Percentiles rank a stretch among this genome's conserved stretches.
phyloP scores from a whole-genome alignment of 1,140 invertebrate genomes.

The Centruroides vittatus region DNA sequence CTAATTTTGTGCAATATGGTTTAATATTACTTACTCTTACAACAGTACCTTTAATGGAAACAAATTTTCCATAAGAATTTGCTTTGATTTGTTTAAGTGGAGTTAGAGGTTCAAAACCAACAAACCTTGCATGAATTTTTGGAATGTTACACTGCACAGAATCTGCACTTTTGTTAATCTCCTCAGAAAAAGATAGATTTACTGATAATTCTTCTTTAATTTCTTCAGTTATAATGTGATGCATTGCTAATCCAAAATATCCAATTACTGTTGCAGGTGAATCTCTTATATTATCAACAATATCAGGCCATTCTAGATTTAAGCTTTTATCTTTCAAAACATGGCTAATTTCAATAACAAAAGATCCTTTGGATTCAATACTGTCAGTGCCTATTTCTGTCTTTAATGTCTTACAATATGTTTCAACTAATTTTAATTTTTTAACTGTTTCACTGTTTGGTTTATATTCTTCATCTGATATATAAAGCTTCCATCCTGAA shows the following conservation, averaged over 20 bases:
- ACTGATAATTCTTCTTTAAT: constrained; percentile 6
- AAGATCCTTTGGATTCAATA: constrained; percentile 44
- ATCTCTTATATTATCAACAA: constrained; percentile 47
- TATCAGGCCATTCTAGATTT: constrained; percentile 39
- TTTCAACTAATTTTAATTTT: constrained; percentile 38
- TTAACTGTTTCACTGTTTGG: constrained; percentile 26
- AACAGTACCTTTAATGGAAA: constrained; percentile 70
- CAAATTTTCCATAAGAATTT: constrained; percentile 63
- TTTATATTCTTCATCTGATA: constrained; percentile 43
- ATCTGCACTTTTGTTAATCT: background rate
- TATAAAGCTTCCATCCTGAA: constrained; percentile 50
- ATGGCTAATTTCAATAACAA: constrained; percentile 46
- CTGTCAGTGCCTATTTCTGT: constrained; percentile 38
- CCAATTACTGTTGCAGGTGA: constrained; percentile 45
- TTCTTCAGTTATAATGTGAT: constrained; percentile 43
- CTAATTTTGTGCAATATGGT: constrained; percentile 54
- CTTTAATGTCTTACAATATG: constrained; percentile 38
- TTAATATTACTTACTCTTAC: constrained; percentile 62
- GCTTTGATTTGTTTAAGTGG: constrained; percentile 59
- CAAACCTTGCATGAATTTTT: constrained; percentile 44
- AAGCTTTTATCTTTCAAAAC: constrained; percentile 45
- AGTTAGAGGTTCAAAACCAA: constrained; percentile 50
- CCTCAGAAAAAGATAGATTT: background rate
- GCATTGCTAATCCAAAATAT: constrained; percentile 52
- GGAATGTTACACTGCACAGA: constrained; percentile 27